Evolutionary conservation across 2,888 invertebrate genomes (phyloP).

Genomic region (Stenurella melanura): DNA sequence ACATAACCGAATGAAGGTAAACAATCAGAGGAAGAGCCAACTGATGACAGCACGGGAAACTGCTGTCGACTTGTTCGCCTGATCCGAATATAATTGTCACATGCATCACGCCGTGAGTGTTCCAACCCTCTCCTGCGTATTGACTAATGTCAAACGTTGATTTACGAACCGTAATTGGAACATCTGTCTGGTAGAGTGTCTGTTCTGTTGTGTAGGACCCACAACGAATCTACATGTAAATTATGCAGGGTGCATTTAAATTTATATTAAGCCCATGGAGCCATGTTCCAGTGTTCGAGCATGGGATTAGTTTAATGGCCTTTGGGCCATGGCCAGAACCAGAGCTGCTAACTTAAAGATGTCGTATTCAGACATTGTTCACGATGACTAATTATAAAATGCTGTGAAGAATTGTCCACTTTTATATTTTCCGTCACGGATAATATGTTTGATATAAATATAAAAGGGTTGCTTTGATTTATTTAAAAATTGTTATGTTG

Average conservation of each 20-base stretch:
- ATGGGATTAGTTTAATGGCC: slow-evolving; percentile 41
- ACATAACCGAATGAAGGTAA: neutral
- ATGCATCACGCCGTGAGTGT: slow-evolving; percentile 32
- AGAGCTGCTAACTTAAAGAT: slow-evolving; percentile 14
- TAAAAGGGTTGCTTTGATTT: too few relatives aligned
- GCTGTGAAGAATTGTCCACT: too few relatives aligned
- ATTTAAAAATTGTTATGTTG: too few relatives aligned
- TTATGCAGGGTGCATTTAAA: slow-evolving; percentile 55
- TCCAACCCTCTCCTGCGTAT: slow-evolving; percentile 32
- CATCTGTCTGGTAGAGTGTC: slow-evolving; percentile 38
- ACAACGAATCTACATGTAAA: slow-evolving; percentile 55
- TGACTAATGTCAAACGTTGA: slow-evolving; percentile 40
- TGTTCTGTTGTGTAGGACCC: slow-evolving; percentile 25
- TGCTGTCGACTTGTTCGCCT: slow-evolving; percentile 12
- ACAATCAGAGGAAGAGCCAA: slow-evolving; percentile 17
- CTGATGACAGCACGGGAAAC: slow-evolving; percentile 16
- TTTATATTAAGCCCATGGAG: slow-evolving; percentile 51
- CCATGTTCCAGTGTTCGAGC: slow-evolving; percentile 27
- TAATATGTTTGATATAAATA: too few relatives aligned
- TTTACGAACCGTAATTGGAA: slow-evolving; percentile 39
- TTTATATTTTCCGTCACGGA: too few relatives aligned
- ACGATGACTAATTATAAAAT: slow-evolving; percentile 21
- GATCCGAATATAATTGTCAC: slow-evolving; percentile 38
- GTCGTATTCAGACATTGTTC: slow-evolving; percentile 28
- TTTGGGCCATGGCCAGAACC: slow-evolving; percentile 40